These are phyloP conservation scores for Cryptotermes secundus DNA, from an alignment of 1,140 invertebrate species.

Conservation along the genomic window DNA sequence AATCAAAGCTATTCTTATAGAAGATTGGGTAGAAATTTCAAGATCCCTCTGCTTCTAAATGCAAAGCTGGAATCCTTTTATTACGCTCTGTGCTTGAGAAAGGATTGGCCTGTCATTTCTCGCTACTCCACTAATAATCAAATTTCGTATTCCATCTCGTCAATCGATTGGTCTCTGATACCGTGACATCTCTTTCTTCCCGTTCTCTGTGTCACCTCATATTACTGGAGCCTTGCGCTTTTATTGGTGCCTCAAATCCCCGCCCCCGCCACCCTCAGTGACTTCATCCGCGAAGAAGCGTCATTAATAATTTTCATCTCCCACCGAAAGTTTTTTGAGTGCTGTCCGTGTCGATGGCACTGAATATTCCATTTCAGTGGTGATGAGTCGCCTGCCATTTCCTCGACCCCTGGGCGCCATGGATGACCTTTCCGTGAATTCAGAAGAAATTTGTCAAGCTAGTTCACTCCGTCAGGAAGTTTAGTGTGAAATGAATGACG, in stretches of 20 bases:
- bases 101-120: neutral
- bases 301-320: neutral
- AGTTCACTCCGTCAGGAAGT: no score
- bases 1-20: neutral
- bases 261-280: neutral
- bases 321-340: neutral
- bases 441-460: no score
- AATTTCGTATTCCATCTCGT: slow-evolving; percentile 1
- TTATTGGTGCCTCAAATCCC: no score
- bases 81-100: neutral
- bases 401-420: no score
- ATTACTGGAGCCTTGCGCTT: no score
- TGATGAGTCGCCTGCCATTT: no score
- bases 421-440: no score
- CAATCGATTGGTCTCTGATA: neutral
- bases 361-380: no score
- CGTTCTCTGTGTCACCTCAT: no score
- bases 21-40: neutral
- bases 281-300: neutral
- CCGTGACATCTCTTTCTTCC: no score
- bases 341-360: neutral
- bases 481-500: no score
- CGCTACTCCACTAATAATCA: neutral
- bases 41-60: neutral
- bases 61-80: slow-evolving; percentile 7